Percentiles rank a stretch among this genome's conserved stretches.
phyloP scores from a whole-genome alignment of 2,113 vertebrate genomes.

The Pelecanoides urinatrix region DNA sequence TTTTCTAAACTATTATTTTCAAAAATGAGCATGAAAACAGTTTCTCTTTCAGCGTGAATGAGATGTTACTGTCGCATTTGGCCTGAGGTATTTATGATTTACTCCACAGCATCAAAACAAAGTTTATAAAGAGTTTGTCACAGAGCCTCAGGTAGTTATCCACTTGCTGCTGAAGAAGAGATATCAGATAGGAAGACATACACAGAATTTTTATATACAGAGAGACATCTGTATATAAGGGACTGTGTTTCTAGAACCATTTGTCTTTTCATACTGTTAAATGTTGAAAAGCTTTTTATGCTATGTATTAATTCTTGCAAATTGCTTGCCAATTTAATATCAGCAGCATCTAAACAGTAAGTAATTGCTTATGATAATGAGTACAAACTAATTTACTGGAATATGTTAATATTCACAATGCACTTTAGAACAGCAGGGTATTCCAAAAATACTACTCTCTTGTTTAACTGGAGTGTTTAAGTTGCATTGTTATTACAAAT shows the following conservation, averaged over 20 bases:
- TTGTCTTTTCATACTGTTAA: constrained; percentile 45
- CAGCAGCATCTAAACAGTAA: constrained; percentile 80
- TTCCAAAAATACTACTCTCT: constrained; percentile 72
- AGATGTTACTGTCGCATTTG: background rate
- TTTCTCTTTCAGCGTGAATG: background rate
- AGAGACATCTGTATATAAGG: background rate
- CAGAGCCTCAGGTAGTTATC: background rate
- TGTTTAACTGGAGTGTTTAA: constrained; percentile 68
- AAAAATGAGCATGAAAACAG: constrained; percentile 34
- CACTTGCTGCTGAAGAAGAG: background rate
- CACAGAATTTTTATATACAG: background rate
- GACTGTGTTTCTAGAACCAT: constrained; percentile 5
- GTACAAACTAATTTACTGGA: constrained; percentile 85
- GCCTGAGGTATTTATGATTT: constrained; percentile 13
- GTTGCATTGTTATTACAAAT: constrained; percentile 55
- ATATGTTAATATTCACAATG: constrained; percentile 81
- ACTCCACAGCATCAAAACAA: background rate
- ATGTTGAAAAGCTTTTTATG: constrained; percentile 57
- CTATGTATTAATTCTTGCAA: constrained; percentile 78
- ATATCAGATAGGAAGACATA: background rate
- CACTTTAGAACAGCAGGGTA: constrained; percentile 71
- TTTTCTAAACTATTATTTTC: constrained; percentile 12
- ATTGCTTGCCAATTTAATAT: constrained; percentile 80
- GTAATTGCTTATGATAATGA: constrained; percentile 86
- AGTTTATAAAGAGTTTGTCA: constrained; percentile 23